These are phyloP conservation scores for Callopanchax toddi DNA, from an alignment of 2,113 vertebrate genomes.

Conservation along the genomic window DNA sequence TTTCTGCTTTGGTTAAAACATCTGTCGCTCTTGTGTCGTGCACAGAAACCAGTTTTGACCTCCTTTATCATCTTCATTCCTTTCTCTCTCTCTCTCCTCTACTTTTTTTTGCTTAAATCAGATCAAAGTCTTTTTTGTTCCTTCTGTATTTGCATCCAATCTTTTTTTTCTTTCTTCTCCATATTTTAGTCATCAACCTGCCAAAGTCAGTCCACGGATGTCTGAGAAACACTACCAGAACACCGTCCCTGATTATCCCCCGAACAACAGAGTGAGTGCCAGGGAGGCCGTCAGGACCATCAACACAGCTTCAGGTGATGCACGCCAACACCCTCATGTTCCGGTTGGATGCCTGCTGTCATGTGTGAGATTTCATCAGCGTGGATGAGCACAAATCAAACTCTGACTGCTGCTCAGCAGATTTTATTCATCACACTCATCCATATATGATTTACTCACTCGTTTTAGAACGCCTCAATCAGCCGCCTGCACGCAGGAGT, in stretches of 20 bases:
- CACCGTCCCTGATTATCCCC: constrained; percentile 79
- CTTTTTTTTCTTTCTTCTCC: not conserved
- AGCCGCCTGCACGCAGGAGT: constrained; percentile 27
- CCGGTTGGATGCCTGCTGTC: constrained; percentile 19
- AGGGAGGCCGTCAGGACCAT: constrained; percentile 83
- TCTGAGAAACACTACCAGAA: constrained; percentile 81
- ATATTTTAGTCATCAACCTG: constrained; percentile 80
- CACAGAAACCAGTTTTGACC: constrained; percentile 9
- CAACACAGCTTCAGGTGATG: constrained; percentile 83
- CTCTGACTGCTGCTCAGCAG: constrained; percentile 32
- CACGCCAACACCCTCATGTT: not conserved
- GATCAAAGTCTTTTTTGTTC: not conserved
- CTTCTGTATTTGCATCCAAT: not conserved
- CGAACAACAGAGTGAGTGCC: constrained; percentile 82
- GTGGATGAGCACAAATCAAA: constrained; percentile 33
- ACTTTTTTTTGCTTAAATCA: not conserved
- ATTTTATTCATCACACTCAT: constrained; percentile 22
- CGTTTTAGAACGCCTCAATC: constrained; percentile 31
- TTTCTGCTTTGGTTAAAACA: constrained; percentile 36
- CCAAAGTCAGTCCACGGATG: constrained; percentile 76
- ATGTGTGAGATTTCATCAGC: not conserved
- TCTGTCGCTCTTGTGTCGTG: constrained; percentile 19
- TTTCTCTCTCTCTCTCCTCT: constrained; percentile 5
- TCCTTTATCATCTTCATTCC: constrained; percentile 1
- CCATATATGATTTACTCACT: constrained; percentile 16